Percentiles rank a stretch among this genome's conserved stretches.
phyloP scores from a whole-genome alignment of 2,113 vertebrate genomes.

The Sciurus niger region DNA sequence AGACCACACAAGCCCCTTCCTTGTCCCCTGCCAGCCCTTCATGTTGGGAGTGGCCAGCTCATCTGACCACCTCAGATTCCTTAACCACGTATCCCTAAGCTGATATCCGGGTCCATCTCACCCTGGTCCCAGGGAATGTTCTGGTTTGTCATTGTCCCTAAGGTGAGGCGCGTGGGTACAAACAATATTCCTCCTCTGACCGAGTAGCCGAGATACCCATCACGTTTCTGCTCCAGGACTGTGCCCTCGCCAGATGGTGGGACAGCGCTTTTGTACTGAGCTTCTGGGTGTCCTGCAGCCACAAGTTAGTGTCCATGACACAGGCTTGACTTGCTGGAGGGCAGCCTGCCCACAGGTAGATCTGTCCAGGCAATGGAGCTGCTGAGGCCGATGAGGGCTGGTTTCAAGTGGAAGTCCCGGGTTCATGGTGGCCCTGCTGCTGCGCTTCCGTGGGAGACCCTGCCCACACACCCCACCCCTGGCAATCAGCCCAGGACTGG shows the following conservation, averaged over 20 bases:
- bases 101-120: not conserved
- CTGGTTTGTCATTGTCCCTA: not conserved
- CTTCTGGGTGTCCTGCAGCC: fast-evolving
- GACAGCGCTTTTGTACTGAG: fast-evolving
- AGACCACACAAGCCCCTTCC: fast-evolving
- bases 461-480: fast-evolving
- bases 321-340: fast-evolving
- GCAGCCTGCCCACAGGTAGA: fast-evolving
- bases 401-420: not conserved
- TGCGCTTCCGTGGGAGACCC: fast-evolving
- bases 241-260: fast-evolving
- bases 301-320: fast-evolving
- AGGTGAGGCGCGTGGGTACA: not conserved
- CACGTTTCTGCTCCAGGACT: not conserved
- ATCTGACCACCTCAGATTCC: not conserved
- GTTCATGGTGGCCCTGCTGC: not conserved
- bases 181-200: not conserved
- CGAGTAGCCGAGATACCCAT: fast-evolving
- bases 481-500: not conserved
- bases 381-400: not conserved
- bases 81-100: fast-evolving
- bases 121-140: not conserved
- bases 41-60: not conserved
- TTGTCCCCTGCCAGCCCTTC: not conserved
- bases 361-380: fast-evolving